phyloP scores from a whole-genome alignment of 2,888 invertebrate species.

The Calliscelio sp. region DNA sequence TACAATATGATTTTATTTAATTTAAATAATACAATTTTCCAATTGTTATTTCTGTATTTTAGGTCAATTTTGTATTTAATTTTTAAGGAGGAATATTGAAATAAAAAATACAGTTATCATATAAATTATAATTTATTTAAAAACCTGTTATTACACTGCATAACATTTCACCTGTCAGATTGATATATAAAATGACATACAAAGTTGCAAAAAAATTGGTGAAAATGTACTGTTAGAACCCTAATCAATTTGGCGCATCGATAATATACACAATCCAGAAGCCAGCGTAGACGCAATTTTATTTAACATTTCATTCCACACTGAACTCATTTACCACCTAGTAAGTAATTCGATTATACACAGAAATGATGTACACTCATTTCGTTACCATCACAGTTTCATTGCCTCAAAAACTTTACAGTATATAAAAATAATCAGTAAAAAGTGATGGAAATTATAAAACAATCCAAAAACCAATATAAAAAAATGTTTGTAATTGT shows the following conservation, averaged over 20 bases:
- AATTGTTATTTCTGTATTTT: too few species aligned
- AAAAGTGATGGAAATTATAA: too few species aligned
- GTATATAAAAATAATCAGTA: too few species aligned
- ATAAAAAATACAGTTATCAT: background rate
- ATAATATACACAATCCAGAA: slow-evolving; percentile 12
- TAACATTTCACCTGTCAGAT: background rate
- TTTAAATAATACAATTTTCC: too few species aligned
- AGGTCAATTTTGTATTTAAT: too few species aligned
- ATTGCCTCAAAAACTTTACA: too few species aligned
- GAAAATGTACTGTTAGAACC: slow-evolving; percentile 22
- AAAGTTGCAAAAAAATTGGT: slow-evolving; percentile 50
- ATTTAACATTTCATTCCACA: background rate
- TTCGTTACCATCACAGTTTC: too few species aligned
- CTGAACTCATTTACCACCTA: background rate
- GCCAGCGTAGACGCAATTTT: background rate
- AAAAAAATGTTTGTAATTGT: background rate
- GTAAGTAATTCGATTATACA: slow-evolving; percentile 1
- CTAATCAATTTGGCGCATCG: slow-evolving; percentile 12
- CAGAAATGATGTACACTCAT: background rate
- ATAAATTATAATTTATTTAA: slow-evolving; percentile 33
- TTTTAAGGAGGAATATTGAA: too few species aligned
- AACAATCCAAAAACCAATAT: background rate
- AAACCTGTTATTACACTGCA: slow-evolving; percentile 5
- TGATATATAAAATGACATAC: slow-evolving; percentile 54
- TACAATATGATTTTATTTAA: too few species aligned